Base-by-base conservation (phyloP, 1,140 invertebrate species). In the Megalopta genalis region DNA sequence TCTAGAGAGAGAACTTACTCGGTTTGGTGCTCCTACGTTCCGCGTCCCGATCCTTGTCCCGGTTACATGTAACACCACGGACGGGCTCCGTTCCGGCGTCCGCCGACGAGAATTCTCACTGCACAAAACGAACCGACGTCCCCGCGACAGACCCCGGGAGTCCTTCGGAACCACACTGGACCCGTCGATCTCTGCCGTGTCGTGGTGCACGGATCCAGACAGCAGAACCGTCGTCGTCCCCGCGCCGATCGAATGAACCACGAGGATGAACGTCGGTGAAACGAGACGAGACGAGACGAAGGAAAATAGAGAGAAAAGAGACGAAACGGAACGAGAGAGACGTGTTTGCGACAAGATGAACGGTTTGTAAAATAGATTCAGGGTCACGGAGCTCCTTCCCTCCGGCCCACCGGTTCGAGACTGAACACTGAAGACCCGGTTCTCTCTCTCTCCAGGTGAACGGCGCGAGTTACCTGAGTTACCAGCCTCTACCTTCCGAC, bases 341-440 rank as follows among this genome's bases (percentile, higher is more conserved):
- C 49, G 49, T 52, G 49, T 7, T n/a, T 14, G 49, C 49, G 49
- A 46, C 42, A 46, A 46, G 42, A 46, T 12, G 8, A 62, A 49
- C 23, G 60, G 27, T 60, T 32, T 12, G 42, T 46, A 42, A 37
- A 81, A 62, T 79, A 54, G 77, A 81, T 86, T 87, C 86, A 88
- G 91, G 92, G 91, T 92, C 90, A 88, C 91, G 90, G 90, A 91
- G 91, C 87, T 92, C 90, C 84, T 92, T 92, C 83, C 89, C 92
- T 91, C 91, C 91, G 91, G 91, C 90, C 90, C 91, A 90, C 87
- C 90, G 83, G 82, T 89, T 89, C 86, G 84, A 91, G 90, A 92
- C 92, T 93, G 89, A 90, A 80, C 86, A 80, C 83, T 93, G 89
- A 90, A 80, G 86, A 80, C 83, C 81, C 79, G 80, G 77, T 70